These are phyloP conservation scores for Shinisaurus crocodilurus DNA, from an alignment of 2,113 vertebrate genomes.

Conservation along the genomic window DNA sequence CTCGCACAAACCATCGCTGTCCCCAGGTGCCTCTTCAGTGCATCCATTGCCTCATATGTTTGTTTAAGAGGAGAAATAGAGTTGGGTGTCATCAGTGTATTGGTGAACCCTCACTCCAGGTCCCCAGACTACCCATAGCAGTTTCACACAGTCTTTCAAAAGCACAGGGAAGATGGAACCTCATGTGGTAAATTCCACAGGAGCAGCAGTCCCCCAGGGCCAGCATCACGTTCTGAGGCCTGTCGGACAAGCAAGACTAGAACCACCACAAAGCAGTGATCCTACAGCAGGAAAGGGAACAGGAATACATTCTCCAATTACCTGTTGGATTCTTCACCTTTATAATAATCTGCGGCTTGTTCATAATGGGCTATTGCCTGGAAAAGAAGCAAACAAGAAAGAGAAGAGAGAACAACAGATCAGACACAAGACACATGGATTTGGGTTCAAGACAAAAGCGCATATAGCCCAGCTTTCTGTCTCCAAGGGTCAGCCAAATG, in stretches of 20 bases:
- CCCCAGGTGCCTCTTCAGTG: neutral
- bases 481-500: neutral
- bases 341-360: conserved; percentile 94
- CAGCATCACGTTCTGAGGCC: neutral
- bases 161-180: neutral
- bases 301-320: neutral
- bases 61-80: neutral
- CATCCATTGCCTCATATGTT: neutral
- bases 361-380: conserved; percentile 93
- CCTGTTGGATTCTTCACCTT: conserved; percentile 94
- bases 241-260: neutral
- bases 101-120: neutral
- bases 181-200: no score
- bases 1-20: neutral
- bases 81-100: no score
- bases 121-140: no score
- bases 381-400: neutral
- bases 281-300: neutral
- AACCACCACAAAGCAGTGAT: neutral
- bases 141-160: neutral
- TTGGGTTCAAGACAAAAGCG: neutral
- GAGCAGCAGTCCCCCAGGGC: no score
- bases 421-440: no score
- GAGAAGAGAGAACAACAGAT: neutral
- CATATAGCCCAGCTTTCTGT: no score